Evolutionary conservation across 2,888 invertebrate genomes (phyloP), one percentile per base, ranked within the genome.

Genomic region (Drosophila histrio): DNA sequence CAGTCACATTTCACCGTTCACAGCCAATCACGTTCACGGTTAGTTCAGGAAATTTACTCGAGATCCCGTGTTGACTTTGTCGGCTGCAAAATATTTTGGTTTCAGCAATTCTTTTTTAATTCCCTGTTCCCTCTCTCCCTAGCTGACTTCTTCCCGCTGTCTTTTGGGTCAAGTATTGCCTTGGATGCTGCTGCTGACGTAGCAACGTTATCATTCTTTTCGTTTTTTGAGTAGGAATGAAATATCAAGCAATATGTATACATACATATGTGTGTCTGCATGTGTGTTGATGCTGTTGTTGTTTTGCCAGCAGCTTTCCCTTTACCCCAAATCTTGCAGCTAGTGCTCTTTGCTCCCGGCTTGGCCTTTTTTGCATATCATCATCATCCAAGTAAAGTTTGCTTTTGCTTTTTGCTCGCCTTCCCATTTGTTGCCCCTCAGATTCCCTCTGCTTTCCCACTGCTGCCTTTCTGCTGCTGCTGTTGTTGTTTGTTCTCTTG

Each of bases 161-260:
- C 65, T 78, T 77, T 68, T 66, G 75, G 87, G 83, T 83, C 83
- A 87, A 83, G 87, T 85, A 82, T 63, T 76, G 81, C 72, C 78
- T 73, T 73, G 61, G 43, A 22, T 60, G 72, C 38, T 77, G 85
- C 46, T 81, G 81, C 86, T 86, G 84, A 80, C 83, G 85, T 76
- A 54, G 85, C 68, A 71, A 63, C 66, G 78, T 30, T 53, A 41
- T 50, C n/a, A 5, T 30, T 21, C 32, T 17, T 80, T 80, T 83
- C 60, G 58, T 75, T 79, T 82, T 74, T 77, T 57, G 84, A 86
- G 78, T 64, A 80, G 75, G 78, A 82, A 84, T 83, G 80, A 83
- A 86, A 82, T 82, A 82, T 82, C 84, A 77, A 60, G 72, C 69
- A 68, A 63, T 64, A 50, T 19, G 56, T 71, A 61, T 47, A 38